Conservation (phyloP, 2,888 invertebrate genomes). For the Dascillus cervinus region DNA sequence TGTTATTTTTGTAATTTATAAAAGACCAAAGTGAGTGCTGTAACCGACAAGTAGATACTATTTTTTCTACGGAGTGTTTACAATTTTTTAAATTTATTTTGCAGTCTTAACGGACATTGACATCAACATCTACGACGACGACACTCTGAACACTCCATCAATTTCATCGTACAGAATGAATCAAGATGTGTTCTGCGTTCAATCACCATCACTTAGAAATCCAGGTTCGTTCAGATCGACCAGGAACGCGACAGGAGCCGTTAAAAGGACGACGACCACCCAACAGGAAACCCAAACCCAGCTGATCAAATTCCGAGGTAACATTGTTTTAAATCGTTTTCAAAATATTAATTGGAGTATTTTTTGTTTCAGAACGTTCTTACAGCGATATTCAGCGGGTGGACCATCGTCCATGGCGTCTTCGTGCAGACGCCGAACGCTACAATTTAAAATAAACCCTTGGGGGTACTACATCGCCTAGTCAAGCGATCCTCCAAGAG, state of each 20-base stretch:
- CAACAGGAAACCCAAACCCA: slow-evolving; percentile 30
- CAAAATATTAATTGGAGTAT: slow-evolving; percentile 1
- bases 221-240: slow-evolving; percentile 34
- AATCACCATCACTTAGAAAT: slow-evolving; percentile 34
- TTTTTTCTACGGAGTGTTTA: too few relatives aligned
- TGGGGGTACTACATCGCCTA: slow-evolving; percentile 5
- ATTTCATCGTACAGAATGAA: slow-evolving; percentile 38
- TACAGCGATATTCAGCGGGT: slow-evolving; percentile 51
- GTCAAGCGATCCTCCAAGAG: neutral
- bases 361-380: slow-evolving; percentile 47
- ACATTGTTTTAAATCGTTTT: slow-evolving; percentile 9
- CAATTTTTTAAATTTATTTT: too few relatives aligned
- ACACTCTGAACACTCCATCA: slow-evolving; percentile 37
- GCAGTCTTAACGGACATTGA: slow-evolving; percentile 54
- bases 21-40: too few relatives aligned
- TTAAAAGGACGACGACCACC: slow-evolving; percentile 24
- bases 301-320: slow-evolving; percentile 43
- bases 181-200: slow-evolving; percentile 37
- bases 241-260: slow-evolving; percentile 26
- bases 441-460: too few relatives aligned
- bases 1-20: too few relatives aligned
- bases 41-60: too few relatives aligned
- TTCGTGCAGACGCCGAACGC: slow-evolving; percentile 17
- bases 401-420: slow-evolving; percentile 34
- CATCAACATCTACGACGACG: slow-evolving; percentile 45